These are phyloP conservation scores for Leucophenga maculata DNA, from an alignment of 2,888 invertebrate species.

Conservation along the genomic window DNA sequence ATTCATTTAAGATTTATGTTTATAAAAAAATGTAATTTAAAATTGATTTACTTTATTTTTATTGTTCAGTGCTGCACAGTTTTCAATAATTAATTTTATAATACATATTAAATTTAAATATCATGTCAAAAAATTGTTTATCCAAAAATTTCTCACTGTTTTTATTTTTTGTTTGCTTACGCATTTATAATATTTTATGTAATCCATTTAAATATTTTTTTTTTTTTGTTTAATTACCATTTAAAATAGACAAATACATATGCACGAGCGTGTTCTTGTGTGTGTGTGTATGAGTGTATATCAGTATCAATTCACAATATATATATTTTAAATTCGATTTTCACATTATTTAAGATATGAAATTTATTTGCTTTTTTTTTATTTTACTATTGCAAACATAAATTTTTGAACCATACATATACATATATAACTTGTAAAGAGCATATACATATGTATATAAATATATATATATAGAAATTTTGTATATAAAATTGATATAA, in stretches of 20 bases:
- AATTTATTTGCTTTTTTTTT: neutral
- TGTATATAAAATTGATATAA: neutral
- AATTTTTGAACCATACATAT: neutral
- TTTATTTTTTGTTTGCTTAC: neutral
- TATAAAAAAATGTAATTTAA: neutral
- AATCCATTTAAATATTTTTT: neutral
- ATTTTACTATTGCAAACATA: neutral
- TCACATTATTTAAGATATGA: neutral
- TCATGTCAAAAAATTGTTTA: neutral
- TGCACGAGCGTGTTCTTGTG: neutral
- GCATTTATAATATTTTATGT: conserved; percentile 5
- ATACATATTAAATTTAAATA: too few relatives aligned
- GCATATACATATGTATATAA: neutral
- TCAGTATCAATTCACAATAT: conserved; percentile 20
- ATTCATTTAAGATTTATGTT: too few relatives aligned
- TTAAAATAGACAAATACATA: conserved; percentile 18
- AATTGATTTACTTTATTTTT: conserved; percentile 19
- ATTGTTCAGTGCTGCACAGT: conserved; percentile 47
- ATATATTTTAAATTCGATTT: conserved; percentile 14
- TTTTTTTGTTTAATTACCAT: too few relatives aligned
- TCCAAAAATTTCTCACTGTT: neutral
- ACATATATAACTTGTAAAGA: conserved; percentile 1
- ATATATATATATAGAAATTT: neutral
- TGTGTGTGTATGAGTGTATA: conserved; percentile 4
- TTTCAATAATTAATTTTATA: neutral